Conservation (phyloP, 2,113 vertebrate genomes). For the Ptilorrhoa leucosticta region DNA sequence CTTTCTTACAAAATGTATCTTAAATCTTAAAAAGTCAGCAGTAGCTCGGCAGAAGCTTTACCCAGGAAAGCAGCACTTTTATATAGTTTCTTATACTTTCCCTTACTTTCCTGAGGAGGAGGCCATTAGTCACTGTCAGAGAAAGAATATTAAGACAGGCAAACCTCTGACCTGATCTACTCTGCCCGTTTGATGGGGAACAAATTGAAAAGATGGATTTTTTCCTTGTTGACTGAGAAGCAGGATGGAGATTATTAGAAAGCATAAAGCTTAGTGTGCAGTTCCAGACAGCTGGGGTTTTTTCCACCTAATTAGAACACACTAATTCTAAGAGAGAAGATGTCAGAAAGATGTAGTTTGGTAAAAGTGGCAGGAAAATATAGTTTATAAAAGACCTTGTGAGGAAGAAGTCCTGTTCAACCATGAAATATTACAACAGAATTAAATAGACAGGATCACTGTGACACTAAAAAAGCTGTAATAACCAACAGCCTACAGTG, state of each 20-base stretch:
- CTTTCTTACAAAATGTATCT: background rate
- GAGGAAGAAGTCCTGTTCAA: background rate
- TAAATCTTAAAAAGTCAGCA: background rate
- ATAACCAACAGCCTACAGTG: background rate
- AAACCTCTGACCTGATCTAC: background rate
- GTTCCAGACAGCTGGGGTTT: rapidly evolving
- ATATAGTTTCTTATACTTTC: background rate
- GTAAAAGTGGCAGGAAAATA: background rate
- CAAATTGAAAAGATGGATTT: background rate
- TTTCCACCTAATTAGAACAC: background rate
- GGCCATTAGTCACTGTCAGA: background rate
- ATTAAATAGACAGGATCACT: background rate
- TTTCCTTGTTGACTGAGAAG: background rate
- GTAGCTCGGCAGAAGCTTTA: background rate
- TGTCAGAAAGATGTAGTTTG: background rate
- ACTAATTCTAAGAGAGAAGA: background rate
- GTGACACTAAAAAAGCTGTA: background rate
- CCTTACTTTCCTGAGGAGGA: background rate
- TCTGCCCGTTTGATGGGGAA: background rate
- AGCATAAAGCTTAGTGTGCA: background rate
- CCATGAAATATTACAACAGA: background rate
- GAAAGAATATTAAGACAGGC: background rate
- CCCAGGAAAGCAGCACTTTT: background rate
- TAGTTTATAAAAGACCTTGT: background rate
- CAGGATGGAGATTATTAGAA: background rate